A percentile compares a stretch with the other conserved stretches of the same genome.
These are phyloP conservation scores for Anarhynchus alexandrinus DNA, from an alignment of 2,113 vertebrate species.

Conservation along the genomic window DNA sequence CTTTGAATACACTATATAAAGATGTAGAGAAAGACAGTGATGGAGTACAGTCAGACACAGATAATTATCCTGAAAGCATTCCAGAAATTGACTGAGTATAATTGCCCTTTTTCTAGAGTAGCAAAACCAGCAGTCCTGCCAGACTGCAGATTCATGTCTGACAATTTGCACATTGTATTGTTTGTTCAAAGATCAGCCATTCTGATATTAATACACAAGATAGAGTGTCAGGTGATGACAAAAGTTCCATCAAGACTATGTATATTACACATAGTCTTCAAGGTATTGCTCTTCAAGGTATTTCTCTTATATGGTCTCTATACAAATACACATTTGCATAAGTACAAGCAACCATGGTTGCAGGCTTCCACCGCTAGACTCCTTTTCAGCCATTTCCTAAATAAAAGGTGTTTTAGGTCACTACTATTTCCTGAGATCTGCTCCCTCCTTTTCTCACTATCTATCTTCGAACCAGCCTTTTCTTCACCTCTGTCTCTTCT, in stretches of 20 bases:
- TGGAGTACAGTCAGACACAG: slow-evolving; percentile 3
- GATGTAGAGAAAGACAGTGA: not conserved
- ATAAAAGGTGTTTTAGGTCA: not conserved
- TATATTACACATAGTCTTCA: too few relatives aligned
- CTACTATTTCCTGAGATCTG: not conserved
- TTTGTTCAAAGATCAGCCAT: slow-evolving; percentile 11
- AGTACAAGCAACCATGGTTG: not conserved
- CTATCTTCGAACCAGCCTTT: not conserved
- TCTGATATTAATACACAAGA: not conserved
- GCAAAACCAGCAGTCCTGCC: slow-evolving; percentile 34
- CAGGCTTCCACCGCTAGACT: not conserved
- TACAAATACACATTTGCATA: not conserved
- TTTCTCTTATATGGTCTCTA: not conserved
- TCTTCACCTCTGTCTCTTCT: not conserved
- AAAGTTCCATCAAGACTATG: not conserved
- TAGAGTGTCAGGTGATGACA: not conserved
- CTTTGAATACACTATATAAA: not conserved
- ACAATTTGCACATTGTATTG: not conserved
- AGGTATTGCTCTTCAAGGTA: not conserved
- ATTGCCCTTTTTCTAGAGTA: not conserved
- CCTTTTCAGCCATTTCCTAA: not conserved
- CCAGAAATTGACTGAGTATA: slow-evolving; percentile 2
- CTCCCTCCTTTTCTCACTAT: not conserved
- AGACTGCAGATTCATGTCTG: not conserved
- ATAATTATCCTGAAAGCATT: slow-evolving; percentile 46